Base-by-base conservation (phyloP, 2,888 invertebrate species). In the Lasioglossum figueresi region DNA sequence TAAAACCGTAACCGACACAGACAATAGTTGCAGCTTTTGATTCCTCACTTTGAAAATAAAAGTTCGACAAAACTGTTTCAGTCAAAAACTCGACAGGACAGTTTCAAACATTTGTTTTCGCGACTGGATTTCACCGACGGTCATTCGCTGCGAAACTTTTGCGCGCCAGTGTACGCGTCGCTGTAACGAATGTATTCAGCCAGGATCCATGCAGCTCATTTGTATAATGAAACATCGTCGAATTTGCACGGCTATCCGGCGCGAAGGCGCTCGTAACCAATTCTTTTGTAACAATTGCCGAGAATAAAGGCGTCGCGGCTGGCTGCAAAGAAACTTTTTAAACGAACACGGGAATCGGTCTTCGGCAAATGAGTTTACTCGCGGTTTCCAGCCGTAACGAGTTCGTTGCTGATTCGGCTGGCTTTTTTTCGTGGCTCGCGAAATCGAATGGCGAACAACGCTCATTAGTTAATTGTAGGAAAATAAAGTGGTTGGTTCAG, bases 391-490 rank as follows among this genome's bases (percentile, higher is more conserved):
- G 34, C 8, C 31, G 66, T 34, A 8, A 34, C 66, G 66, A 34
- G 66, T 31, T 34, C 19, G 19, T 66, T 66, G 34, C 19, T 19
- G 34, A 66, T 66, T 66, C 34, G 19, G 66, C 34, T 37, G 19
- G 4, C 0, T 5, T 31, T 6, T 43, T 19, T 23, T 16, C 34
- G 8, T 12, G 4, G 43, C 8, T 68, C n/a, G 27, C 27, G 59
- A 27, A 59, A 59, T 59, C 27, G 52, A 56, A 31, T 14, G 6
- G 2, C 27, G 71, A 80, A 37, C 48, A 66, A 23, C 19, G 71
- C 70, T 83, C 72, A 66, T 76, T 76, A 80, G 76, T 80, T 83
- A 80, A 80, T 83, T 76, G 63, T 72, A 72, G 34, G 63, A 76
- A 80, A 72, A 37, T 43, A 52, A 76, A 52, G 52, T 19, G 45